phyloP scores from a whole-genome alignment of 1,140 invertebrate species.

The Euwallacea fornicatus region DNA sequence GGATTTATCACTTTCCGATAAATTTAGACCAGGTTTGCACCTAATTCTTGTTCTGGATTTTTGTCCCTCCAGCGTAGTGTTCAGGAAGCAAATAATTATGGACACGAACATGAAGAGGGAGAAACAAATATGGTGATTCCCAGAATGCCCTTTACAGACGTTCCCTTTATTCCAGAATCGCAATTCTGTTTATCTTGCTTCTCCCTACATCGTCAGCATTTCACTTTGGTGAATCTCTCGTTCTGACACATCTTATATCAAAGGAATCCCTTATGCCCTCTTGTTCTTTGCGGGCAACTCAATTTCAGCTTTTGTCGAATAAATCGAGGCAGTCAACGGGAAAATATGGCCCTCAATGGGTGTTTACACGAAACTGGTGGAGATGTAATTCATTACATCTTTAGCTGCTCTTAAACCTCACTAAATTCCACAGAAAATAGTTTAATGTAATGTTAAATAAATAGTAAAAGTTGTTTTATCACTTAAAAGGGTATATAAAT shows the following conservation, averaged over 20 bases:
- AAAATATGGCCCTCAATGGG: too few species aligned
- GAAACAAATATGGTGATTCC: conserved; percentile 13
- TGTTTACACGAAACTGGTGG: too few species aligned
- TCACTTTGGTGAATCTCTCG: conserved; percentile 2
- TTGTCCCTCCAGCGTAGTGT: neutral
- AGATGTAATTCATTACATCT: too few species aligned
- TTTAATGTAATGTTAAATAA: too few species aligned
- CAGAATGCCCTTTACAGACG: conserved; percentile 3
- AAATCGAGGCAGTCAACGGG: too few species aligned
- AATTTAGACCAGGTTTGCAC: too few species aligned
- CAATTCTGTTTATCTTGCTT: conserved; percentile 17
- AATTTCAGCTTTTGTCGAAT: neutral
- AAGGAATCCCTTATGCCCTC: conserved; percentile 5
- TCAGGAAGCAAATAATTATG: conserved; percentile 1
- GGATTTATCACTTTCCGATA: neutral
- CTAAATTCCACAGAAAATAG: too few species aligned
- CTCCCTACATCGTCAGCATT: neutral
- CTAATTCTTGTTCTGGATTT: too few species aligned
- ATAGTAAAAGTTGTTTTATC: too few species aligned
- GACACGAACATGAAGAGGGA: neutral
- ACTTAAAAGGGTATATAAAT: too few species aligned
- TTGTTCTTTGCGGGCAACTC: neutral
- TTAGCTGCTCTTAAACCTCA: too few species aligned
- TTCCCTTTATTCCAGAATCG: conserved; percentile 8
- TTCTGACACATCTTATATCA: conserved; percentile 20